Evolutionary conservation across 2,888 invertebrate genomes (phyloP).

Genomic region (Theretra japonica): DNA sequence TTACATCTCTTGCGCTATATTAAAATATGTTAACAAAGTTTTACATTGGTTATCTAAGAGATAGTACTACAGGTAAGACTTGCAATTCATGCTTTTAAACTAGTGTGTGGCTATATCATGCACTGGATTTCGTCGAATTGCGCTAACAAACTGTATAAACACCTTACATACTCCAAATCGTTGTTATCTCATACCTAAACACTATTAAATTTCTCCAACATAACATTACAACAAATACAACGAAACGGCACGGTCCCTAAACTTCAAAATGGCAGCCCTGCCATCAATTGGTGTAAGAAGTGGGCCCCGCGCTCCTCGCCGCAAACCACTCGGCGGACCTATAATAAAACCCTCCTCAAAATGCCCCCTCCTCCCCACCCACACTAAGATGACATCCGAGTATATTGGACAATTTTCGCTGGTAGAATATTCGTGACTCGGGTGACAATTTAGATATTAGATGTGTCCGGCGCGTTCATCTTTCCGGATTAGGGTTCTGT

Average conservation of each 20-base stretch:
- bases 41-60: too few species aligned
- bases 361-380: conserved; percentile 55
- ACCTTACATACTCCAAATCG: too few species aligned
- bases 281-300: conserved; percentile 72
- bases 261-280: conserved; percentile 64
- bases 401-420: conserved; percentile 80
- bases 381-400: conserved; percentile 75
- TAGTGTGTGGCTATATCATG: too few species aligned
- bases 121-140: too few species aligned
- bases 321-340: conserved; percentile 66
- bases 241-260: neutral
- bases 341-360: conserved; percentile 73
- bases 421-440: conserved; percentile 60
- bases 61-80: too few species aligned
- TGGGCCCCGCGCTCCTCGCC: conserved; percentile 62
- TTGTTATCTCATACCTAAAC: too few species aligned
- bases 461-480: conserved; percentile 28
- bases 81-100: too few species aligned
- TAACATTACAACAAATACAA: neutral
- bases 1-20: too few species aligned
- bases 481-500: conserved; percentile 31
- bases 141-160: too few species aligned
- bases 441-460: conserved; percentile 71
- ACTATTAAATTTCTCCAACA: too few species aligned
- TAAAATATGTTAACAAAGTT: too few species aligned